Base-by-base conservation (phyloP, 1,140 invertebrate species). In the Papilio machaon region DNA sequence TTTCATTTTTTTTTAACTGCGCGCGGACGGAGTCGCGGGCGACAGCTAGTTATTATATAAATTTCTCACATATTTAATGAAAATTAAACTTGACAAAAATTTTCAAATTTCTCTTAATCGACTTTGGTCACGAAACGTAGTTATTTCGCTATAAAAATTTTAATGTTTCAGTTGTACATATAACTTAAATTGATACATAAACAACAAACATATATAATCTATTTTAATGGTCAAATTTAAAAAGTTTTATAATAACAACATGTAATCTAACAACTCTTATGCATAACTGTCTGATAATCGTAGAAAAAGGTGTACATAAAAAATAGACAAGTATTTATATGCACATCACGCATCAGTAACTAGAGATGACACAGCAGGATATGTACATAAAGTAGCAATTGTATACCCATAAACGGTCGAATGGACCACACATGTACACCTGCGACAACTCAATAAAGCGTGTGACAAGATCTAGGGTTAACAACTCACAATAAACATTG, bases 371-470 rank as follows among this genome's bases (percentile, higher is more conserved):
- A 64, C 77, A 64, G 77, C 77, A 64, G 77, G 77, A 35, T 79
- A 64, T 78, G 76, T 64, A 78, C 76, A 43, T 67, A 54, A 30
- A 79, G 58, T 38, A 49, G 76, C 76, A 78, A 78, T 54, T 78
- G 76, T 78, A 38, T 60, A 43, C 49, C 76, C 76, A 78, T 78
- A 78, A 78, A 78, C 52, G 76, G 76, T 17, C 7, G 54, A 78
- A 35, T 23, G 35, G 52, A 78, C 76, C 49, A 78, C 76, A 78
- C 76, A 78, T 30, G 54, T 30, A 19, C 38, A 77, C 30, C 54
- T 78, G 76, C 52, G 35, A 78, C 76, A 78, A 78, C 76, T 78
- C n/a, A 75, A 75, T 75, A 49, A 54, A 74, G 43, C 19, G 46
- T 30, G 23, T 1, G 30, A 70, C 64, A 35, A 30, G 64, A 70